A percentile compares a stretch with the other conserved stretches of the same genome.
phyloP scores from a whole-genome alignment of 35 echinoderm and acorn worm genomes.

The Acanthaster planci region DNA sequence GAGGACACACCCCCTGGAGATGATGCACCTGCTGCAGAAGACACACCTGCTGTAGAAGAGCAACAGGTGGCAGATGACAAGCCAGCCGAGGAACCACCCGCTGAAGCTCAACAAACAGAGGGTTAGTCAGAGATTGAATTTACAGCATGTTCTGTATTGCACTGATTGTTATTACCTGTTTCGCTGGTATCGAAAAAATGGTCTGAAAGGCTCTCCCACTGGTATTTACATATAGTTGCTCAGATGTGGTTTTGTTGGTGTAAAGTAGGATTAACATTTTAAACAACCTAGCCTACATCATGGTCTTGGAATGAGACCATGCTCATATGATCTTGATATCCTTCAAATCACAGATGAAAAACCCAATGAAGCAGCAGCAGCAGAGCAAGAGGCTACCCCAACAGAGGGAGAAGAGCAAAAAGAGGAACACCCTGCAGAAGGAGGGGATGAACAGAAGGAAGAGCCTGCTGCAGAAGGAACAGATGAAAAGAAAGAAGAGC shows the following conservation, averaged over 20 bases:
- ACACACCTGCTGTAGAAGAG: neutral
- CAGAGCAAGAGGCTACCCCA: neutral
- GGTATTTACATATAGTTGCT: neutral
- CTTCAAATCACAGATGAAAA: neutral
- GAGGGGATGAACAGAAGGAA: neutral
- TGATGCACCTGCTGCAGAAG: neutral
- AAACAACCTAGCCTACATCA: too few relatives aligned
- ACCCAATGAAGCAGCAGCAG: neutral
- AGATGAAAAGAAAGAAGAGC: conserved; percentile 36
- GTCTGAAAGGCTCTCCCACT: neutral
- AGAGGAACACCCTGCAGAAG: conserved; percentile 7
- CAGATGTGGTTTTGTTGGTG: neutral
- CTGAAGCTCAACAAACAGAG: neutral
- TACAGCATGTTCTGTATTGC: too few relatives aligned
- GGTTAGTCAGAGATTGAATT: too few relatives aligned
- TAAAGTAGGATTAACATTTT: neutral
- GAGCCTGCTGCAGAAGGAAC: neutral
- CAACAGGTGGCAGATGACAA: neutral
- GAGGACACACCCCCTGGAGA: neutral
- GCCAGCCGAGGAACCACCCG: neutral
- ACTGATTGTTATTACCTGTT: neutral
- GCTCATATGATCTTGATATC: neutral
- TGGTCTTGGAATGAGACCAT: neutral
- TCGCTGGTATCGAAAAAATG: neutral
- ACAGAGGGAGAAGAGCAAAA: neutral